phyloP scores from a whole-genome alignment of 64 coral and sea anemone genomes.

The Cladopsammia gracilis region DNA sequence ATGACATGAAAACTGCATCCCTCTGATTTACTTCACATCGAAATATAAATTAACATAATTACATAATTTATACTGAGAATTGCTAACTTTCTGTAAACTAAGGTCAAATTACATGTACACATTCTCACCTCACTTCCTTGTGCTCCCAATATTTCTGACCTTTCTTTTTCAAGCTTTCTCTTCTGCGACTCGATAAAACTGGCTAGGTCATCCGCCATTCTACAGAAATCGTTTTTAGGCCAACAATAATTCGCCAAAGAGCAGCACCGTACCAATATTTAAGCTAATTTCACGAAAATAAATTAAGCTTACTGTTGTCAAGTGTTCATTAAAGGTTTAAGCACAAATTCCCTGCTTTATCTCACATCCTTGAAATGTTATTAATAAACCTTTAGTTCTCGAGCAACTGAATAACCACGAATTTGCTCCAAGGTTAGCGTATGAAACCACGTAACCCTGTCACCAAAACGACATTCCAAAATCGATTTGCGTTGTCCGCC shows the following conservation, averaged over 20 bases:
- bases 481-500: constrained; percentile 23
- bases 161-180: constrained; percentile 83
- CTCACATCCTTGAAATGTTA: background rate
- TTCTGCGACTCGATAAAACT: constrained; percentile 94
- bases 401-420: background rate
- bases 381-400: background rate
- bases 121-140: constrained; percentile 38
- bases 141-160: constrained; percentile 49
- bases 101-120: no score
- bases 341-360: background rate
- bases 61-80: no score
- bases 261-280: background rate
- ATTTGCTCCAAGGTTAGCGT: background rate
- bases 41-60: no score
- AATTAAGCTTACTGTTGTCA: background rate
- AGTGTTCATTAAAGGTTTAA: background rate
- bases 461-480: constrained; percentile 16
- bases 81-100: no score
- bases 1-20: no score
- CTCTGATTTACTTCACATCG: no score
- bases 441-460: background rate
- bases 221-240: background rate
- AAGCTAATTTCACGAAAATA: background rate
- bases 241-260: background rate
- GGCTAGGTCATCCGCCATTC: constrained; percentile 88